A percentile compares a stretch with the other conserved stretches of the same genome.
Evolutionary conservation across 2,113 vertebrate species (phyloP).

Genomic region (Uropsilus gracilis): DNA sequence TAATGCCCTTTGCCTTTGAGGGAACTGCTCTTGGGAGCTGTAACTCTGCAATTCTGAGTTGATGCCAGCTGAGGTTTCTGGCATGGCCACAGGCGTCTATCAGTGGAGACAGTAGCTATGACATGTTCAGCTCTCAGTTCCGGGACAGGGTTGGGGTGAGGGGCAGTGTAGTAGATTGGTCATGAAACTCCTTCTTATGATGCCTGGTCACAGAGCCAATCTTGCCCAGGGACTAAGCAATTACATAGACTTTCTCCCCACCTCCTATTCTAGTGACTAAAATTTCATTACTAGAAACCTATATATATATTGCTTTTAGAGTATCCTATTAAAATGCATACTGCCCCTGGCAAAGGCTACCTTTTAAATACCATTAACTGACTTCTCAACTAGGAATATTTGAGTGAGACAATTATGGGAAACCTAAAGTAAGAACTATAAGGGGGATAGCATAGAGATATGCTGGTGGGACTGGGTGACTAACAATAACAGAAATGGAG

Average conservation of each 20-base stretch:
- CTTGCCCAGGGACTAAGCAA: background rate
- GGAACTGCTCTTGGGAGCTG: background rate
- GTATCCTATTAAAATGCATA: constrained; percentile 27
- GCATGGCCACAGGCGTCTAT: background rate
- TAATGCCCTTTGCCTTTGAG: background rate
- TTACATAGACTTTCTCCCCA: background rate
- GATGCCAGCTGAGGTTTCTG: background rate
- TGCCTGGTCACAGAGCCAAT: background rate
- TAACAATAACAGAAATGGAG: background rate
- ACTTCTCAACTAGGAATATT: constrained; percentile 36
- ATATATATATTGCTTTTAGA: constrained; percentile 28
- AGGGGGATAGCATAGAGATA: background rate
- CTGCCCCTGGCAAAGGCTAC: background rate
- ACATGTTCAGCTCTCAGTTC: background rate
- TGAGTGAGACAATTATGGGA: background rate
- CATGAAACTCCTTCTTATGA: background rate
- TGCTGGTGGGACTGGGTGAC: background rate
- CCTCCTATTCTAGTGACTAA: background rate
- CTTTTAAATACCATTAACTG: constrained; percentile 38
- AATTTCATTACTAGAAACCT: constrained; percentile 20
- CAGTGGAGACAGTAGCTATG: background rate
- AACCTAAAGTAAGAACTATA: background rate
- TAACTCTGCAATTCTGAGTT: background rate
- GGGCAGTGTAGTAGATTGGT: background rate
- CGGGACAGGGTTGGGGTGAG: background rate